Conservation (phyloP, 1,140 invertebrate species). For the Coptotermes formosanus region DNA sequence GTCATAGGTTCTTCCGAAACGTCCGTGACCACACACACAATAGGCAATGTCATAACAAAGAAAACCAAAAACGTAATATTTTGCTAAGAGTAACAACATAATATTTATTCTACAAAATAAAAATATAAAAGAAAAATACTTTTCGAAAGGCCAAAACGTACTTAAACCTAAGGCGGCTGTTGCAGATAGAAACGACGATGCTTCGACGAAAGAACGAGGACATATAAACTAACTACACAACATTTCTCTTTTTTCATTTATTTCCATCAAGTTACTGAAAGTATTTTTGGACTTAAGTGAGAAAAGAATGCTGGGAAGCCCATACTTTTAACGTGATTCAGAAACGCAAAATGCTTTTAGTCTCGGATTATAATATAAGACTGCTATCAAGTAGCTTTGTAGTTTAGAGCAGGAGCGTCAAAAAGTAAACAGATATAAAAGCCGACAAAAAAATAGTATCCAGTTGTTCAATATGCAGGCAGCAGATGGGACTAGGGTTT, state of each 20-base stretch:
- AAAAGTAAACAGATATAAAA: slow-evolving; percentile 5
- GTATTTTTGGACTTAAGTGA: background rate
- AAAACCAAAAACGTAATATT: too few species aligned
- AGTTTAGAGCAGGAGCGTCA: background rate
- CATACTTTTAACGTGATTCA: slow-evolving; percentile 5
- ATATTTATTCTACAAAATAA: too few species aligned
- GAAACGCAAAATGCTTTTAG: background rate
- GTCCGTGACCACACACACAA: too few species aligned
- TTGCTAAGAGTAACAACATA: too few species aligned
- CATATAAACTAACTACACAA: background rate
- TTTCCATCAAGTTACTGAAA: background rate
- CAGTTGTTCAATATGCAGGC: slow-evolving; percentile 8
- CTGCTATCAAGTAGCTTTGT: background rate
- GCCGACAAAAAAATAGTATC: background rate
- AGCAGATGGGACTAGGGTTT: background rate
- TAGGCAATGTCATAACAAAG: too few species aligned
- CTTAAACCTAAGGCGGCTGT: too few species aligned
- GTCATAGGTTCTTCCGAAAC: too few species aligned
- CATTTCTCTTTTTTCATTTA: background rate
- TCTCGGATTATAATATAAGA: background rate
- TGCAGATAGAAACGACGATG: too few species aligned
- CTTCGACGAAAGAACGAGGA: background rate
- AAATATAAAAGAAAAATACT: too few species aligned
- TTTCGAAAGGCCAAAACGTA: too few species aligned
- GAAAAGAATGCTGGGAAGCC: background rate